These are phyloP conservation scores for Eremophila alpestris DNA, from an alignment of 2,797 vertebrate genomes.

Conservation along the genomic window DNA sequence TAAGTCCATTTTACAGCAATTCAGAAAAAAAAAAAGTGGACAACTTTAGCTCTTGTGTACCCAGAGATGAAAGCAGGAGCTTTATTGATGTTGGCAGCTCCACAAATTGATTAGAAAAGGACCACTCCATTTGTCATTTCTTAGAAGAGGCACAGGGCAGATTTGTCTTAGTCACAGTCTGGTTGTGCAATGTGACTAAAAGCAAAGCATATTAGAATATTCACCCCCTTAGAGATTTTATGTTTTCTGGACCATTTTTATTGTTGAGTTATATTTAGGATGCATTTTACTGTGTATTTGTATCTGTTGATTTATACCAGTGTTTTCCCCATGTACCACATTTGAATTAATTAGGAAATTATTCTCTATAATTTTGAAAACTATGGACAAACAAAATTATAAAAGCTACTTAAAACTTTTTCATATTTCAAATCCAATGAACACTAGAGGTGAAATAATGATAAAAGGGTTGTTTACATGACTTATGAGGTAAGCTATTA, in stretches of 20 bases:
- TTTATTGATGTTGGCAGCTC: slow-evolving; percentile 21
- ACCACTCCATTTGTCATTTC: slow-evolving; percentile 3
- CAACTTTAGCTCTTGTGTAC: background rate
- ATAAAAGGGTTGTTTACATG: background rate
- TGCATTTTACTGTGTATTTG: background rate
- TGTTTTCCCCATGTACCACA: background rate
- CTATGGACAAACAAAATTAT: background rate
- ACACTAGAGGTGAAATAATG: background rate
- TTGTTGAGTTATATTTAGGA: background rate
- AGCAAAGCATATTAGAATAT: background rate
- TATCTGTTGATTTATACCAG: background rate
- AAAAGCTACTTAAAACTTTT: background rate
- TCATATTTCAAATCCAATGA: background rate
- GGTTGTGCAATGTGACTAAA: background rate
- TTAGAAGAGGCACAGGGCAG: background rate
- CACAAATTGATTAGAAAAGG: slow-evolving; percentile 30
- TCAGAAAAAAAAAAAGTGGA: background rate
- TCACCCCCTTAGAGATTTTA: background rate
- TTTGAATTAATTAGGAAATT: background rate
- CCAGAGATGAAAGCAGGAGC: background rate
- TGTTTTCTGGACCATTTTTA: background rate
- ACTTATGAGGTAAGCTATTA: background rate
- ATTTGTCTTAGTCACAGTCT: slow-evolving; percentile 25
- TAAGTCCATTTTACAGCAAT: background rate
- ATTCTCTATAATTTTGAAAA: background rate